Conservation (phyloP, 2,888 invertebrate species). For the Strigamia transsilvanica region DNA sequence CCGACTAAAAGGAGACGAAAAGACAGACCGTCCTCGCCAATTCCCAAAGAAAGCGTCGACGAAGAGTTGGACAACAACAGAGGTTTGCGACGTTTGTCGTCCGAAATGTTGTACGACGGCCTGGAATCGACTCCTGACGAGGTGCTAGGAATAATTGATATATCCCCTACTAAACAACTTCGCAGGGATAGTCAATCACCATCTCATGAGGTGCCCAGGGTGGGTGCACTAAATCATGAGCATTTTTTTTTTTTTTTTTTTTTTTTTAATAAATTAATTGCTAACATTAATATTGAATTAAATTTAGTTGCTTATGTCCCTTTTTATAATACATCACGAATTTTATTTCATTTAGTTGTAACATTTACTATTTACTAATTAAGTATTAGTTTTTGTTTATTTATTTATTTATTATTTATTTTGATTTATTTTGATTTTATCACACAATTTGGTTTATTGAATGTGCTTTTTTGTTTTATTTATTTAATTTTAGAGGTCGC, state of each 20-base stretch:
- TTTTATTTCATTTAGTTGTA: not conserved
- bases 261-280: conserved; percentile 50
- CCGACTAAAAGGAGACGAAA: conserved; percentile 53
- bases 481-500: conserved; percentile 71
- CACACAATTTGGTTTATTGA: conserved; percentile 9
- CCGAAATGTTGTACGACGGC: conserved; percentile 35
- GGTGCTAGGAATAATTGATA: conserved; percentile 53
- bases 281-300: not conserved
- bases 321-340: not conserved
- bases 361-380: not conserved
- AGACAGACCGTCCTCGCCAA: conserved; percentile 61
- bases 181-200: conserved; percentile 53
- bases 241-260: conserved; percentile 51
- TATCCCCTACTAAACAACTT: conserved; percentile 53
- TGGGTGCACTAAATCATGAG: conserved; percentile 44
- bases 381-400: conserved; percentile 34
- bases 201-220: conserved; percentile 50
- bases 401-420: conserved; percentile 12
- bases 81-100: conserved; percentile 38
- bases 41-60: conserved; percentile 58
- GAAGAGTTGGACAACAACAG: conserved; percentile 57
- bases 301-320: conserved; percentile 1
- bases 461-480: conserved; percentile 33
- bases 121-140: conserved; percentile 52
- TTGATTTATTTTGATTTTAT: conserved; percentile 51